A percentile compares a stretch with the other conserved stretches of the same genome.
Conservation (phyloP, 2,113 vertebrate species). For the Protobothrops mucrosquamatus region DNA sequence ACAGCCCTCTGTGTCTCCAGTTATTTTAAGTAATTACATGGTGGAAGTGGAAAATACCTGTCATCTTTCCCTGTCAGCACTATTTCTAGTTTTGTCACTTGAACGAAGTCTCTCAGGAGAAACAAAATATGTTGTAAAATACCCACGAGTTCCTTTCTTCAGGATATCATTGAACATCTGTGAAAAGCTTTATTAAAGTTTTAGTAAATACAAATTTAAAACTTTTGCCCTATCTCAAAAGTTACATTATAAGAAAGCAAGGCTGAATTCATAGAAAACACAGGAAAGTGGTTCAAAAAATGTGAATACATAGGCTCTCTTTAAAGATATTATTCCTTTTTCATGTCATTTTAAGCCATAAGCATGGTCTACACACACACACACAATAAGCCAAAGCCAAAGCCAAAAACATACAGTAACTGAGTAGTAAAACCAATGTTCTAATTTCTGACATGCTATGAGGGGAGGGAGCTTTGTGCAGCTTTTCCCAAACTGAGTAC, state of each 20-base stretch:
- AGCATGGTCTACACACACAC: neutral
- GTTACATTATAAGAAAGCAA: neutral
- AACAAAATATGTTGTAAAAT: conserved; percentile 2
- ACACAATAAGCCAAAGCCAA: neutral
- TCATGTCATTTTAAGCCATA: neutral
- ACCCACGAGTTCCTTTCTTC: neutral
- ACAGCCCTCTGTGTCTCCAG: conserved; percentile 1
- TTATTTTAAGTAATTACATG: conserved; percentile 39
- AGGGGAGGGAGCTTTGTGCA: too few relatives aligned
- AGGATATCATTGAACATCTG: neutral
- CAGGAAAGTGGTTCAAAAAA: neutral
- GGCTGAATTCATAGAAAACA: neutral
- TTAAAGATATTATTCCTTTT: neutral
- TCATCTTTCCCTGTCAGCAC: neutral
- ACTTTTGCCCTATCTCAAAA: neutral
- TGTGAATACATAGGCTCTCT: neutral
- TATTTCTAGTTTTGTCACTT: conserved; percentile 24
- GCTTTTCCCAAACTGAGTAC: neutral
- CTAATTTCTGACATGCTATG: neutral
- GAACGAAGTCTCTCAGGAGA: conserved; percentile 20
- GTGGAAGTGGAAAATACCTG: conserved; percentile 23
- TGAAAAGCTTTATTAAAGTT: conserved; percentile 5
- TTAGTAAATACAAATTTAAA: neutral
- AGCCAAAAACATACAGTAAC: neutral
- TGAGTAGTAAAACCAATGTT: neutral